phyloP scores from a whole-genome alignment of 2,888 invertebrate species.

The Podabrus alpinus region DNA sequence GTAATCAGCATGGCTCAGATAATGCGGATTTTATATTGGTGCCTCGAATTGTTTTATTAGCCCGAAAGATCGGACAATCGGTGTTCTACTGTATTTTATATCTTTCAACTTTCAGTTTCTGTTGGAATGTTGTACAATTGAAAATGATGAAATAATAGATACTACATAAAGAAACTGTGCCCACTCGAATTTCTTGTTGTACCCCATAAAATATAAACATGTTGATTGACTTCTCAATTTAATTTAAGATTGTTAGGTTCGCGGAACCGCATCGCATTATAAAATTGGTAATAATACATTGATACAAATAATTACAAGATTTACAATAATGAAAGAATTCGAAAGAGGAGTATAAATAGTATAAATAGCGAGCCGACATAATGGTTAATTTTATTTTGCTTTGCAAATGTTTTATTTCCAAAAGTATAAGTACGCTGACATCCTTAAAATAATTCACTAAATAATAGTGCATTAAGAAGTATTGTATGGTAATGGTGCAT shows the following conservation, averaged over 20 bases:
- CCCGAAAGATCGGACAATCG: too few relatives aligned
- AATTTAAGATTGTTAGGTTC: background rate
- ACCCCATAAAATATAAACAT: background rate
- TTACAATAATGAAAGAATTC: background rate
- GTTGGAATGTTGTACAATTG: too few relatives aligned
- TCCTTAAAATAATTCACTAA: conserved; percentile 13
- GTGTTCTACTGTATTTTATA: too few relatives aligned
- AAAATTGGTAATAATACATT: background rate
- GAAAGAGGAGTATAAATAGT: background rate
- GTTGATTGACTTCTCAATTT: background rate
- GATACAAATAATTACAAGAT: background rate
- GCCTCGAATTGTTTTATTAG: too few relatives aligned
- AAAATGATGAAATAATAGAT: too few relatives aligned
- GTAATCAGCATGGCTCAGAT: too few relatives aligned
- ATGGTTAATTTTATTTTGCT: background rate
- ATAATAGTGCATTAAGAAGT: conserved; percentile 13
- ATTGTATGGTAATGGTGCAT: conserved; percentile 21
- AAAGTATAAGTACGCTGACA: conserved; percentile 5
- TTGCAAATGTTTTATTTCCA: conserved; percentile 13
- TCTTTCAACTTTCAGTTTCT: too few relatives aligned
- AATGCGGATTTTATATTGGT: too few relatives aligned
- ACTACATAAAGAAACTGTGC: background rate
- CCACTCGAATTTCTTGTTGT: background rate
- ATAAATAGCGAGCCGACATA: background rate
- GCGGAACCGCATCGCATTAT: background rate